Evolutionary conservation across 2,113 vertebrate genomes (phyloP), one percentile per base, ranked within the genome.

Genomic region (Oreochromis spilurus): DNA sequence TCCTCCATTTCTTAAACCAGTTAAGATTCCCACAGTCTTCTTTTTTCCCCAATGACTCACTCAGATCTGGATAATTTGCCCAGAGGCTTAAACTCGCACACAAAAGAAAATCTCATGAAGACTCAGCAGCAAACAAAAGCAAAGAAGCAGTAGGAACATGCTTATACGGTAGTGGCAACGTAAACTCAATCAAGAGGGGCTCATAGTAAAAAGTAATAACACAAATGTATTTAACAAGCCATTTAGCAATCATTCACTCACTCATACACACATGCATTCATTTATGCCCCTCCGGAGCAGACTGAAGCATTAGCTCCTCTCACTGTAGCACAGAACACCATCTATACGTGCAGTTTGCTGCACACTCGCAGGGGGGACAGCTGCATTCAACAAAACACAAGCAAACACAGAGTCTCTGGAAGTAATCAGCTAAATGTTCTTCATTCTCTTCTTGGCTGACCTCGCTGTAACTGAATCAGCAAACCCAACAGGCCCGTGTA

Each of bases 21-120:
- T 89, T 86, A 84, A 16, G 21, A 9, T 50, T 43, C 89, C 62
- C 75, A 36, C 83, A 4, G 45, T 57, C 48, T 75, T 87, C 92
- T 65, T 85, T 12, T 34, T 62, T 40, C 7, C 34, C 34, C 36
- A 48, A 79, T 93, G 92, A 93, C 62, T 94, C 91, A 91, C 82
- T 16, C 82, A 72, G 82, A 77, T 62, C 54, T 81, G 65, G 5
- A 58, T 45, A 57, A 88, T 53, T 60, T 12, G 29, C 79, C 80
- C 57, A 52, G 17, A 81, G 80, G 92, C 82, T 43, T 10, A 24
- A 31, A 82, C 6, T 2, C 48, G 0, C 11, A 54, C 4, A 81
- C 77, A 91, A 52, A 62, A 36, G 1, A 11, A 55, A 60, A 79
- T 54, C 70, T 53, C 62, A 16, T 62, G 6, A 84, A 67, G 58